Base-by-base conservation (phyloP, 2,888 invertebrate genomes). In the Xiphydria camelus region DNA sequence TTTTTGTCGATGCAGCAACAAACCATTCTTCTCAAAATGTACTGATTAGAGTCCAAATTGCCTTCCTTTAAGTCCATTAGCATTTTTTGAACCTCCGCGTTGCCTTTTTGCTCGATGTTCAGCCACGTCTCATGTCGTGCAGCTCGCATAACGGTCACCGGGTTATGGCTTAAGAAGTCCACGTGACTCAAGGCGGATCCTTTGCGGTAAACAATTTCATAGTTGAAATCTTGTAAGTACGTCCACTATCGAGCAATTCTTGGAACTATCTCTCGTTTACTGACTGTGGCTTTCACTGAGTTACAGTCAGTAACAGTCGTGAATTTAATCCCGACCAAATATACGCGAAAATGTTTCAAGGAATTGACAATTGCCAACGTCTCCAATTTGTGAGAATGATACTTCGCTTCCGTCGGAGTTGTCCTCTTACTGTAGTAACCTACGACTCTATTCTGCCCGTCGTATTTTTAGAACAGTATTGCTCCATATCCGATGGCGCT, bases 281-380 rank as follows among this genome's bases (percentile, higher is more conserved):
- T 40, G 4, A 31, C 36, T 6, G 55, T 38, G n/a, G 51, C 7
- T 21, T 43, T 49, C 1, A 67, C 22, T 1, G 63, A 49, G 17
- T 49, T 50, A 22, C 66, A 64, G 36, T 68, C 61, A 3, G 60
- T 59, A 4, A 62, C 40, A 1, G 69, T 45, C 7, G 45, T 54
- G 39, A 70, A 67, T 0, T 36, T 38, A 5, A 52, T 47, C 2
- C 61, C 61, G 9, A 58, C 40, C 0, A 67, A 22, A 35, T 65
- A 67, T 4, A 54, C 53, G 4, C 61, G 53, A 45, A 68, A 66
- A 45, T 63, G 48, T 25, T 53, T 39, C 1, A 68, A 19, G 0
- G 60, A 56, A 34, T 56, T 61, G 1, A 70, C 51, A 1, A 71
- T 53, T 1, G 72, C 73, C 35, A 73, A 46, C 2, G 59, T 55